Evolutionary conservation across 1,140 invertebrate species (phyloP), one percentile per base, ranked within the genome.

Genomic region (Eciton burchellii): DNA sequence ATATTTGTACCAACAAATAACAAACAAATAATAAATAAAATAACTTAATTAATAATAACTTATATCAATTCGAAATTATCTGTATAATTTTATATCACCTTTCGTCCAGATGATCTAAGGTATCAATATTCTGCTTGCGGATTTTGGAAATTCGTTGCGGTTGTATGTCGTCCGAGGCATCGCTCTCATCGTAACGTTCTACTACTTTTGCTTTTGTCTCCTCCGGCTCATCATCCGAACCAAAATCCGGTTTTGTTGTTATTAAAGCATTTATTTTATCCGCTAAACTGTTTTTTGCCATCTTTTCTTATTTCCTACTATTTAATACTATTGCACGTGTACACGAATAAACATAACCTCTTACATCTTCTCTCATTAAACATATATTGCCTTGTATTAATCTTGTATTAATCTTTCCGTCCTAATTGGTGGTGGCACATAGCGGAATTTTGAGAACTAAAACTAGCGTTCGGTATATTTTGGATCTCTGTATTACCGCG

Each of bases 61-160:
- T 6, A 35, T 6, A 35, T 35, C 35, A 35, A 6, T 35, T 35
- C 35, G 35, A 35, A 35, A 35, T 35, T 35, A 35, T 35, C 6
- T 19, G 24, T 45, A 73, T 71, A 60, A 56, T 16, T 35, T 3
- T 35, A 62, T 21, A 21, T 85, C 87, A 93, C 92, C 93, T 93
- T 81, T 95, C 94, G 92, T 97, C 96, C 35, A 95, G 88, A 84
- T 97, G 95, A 81, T 95, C 95, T 19, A 97, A 89, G 62, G 96
- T 92, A 90, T 95, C 94, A 4, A 96, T 92, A 89, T 96, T 97
- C 86, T 94, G 91, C 86, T 95, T 96, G 1, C 95, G 93, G 89
- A 97, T 95, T 87, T 94, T 94, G 52, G 96, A 2, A 84, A 57
- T 45, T 84, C 70, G 9, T n/a, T n/a, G n/a, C n/a, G n/a, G n/a